These are phyloP conservation scores for Lepilemur septentrionalis DNA, from an alignment of 2,797 vertebrate genomes.

Conservation along the genomic window DNA sequence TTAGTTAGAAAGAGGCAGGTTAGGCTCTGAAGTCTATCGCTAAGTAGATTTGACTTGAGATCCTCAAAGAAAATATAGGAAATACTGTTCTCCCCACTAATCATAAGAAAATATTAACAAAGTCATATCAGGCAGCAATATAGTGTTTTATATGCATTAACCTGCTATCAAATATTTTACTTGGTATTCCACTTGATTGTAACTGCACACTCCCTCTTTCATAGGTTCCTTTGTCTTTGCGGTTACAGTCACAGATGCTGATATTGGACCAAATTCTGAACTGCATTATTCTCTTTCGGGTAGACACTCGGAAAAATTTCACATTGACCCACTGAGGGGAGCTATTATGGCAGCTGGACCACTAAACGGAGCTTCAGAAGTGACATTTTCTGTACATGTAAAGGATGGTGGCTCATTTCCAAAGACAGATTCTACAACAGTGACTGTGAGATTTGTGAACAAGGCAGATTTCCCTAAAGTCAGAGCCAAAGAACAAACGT, in stretches of 20 bases:
- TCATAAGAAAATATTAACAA: neutral
- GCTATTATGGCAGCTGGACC: conserved; percentile 93
- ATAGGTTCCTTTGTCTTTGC: conserved; percentile 96
- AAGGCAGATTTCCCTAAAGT: conserved; percentile 93
- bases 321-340: conserved; percentile 93
- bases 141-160: rapidly evolving
- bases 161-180: rapidly evolving
- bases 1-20: neutral
- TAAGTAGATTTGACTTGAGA: neutral
- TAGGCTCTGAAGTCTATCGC: neutral
- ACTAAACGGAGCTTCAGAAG: conserved; percentile 90
- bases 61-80: neutral
- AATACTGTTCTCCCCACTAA: neutral
- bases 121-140: neutral
- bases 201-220: conserved; percentile 47
- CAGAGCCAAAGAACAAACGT: conserved; percentile 89
- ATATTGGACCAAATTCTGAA: conserved; percentile 92
- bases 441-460: conserved; percentile 95
- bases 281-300: conserved; percentile 95
- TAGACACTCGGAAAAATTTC: conserved; percentile 94
- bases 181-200: neutral
- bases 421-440: conserved; percentile 94
- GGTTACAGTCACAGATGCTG: conserved; percentile 96
- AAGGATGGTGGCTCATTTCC: conserved; percentile 91
- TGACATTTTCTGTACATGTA: conserved; percentile 95